Conservation (phyloP, 2,113 vertebrate species). For the Chaenocephalus aceratus region DNA sequence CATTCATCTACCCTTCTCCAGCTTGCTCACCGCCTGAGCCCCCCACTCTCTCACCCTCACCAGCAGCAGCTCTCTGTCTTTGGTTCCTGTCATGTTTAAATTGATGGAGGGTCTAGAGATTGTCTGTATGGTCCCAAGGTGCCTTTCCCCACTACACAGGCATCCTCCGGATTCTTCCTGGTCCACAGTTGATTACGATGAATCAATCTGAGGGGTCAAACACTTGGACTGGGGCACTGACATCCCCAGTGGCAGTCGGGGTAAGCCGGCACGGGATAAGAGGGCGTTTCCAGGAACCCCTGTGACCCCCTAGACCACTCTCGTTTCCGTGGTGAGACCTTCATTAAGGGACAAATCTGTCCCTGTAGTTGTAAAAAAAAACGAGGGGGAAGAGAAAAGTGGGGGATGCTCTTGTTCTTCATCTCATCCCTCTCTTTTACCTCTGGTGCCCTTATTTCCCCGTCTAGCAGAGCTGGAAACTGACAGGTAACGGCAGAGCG, state of each 20-base stretch:
- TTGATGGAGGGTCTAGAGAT: constrained; percentile 82
- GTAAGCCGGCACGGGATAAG: constrained; percentile 60
- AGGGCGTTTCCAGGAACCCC: constrained; percentile 64
- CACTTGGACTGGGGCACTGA: constrained; percentile 71
- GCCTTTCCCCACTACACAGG: constrained; percentile 81
- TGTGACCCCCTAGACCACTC: constrained; percentile 62
- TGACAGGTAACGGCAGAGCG: constrained; percentile 71
- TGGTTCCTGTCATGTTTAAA: constrained; percentile 83
- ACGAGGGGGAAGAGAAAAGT: not conserved
- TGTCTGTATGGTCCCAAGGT: constrained; percentile 85
- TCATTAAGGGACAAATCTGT: constrained; percentile 76
- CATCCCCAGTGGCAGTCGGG: constrained; percentile 68
- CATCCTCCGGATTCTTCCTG: constrained; percentile 79
- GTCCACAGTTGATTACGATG: constrained; percentile 83
- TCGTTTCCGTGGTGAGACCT: constrained; percentile 73
- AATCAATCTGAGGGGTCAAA: constrained; percentile 85
- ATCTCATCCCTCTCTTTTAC: constrained; percentile 60
- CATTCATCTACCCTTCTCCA: constrained; percentile 55
- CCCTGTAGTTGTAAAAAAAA: constrained; percentile 38
- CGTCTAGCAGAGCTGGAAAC: constrained; percentile 45
- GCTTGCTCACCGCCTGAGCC: constrained; percentile 36
- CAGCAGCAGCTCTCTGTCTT: constrained; percentile 71
- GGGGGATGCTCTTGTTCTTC: constrained; percentile 59
- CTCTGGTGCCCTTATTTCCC: constrained; percentile 68
- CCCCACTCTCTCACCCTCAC: constrained; percentile 53